Base-by-base conservation (phyloP, 53 echinoderm and acorn worm genomes). In the Paracentrotus lividus region DNA sequence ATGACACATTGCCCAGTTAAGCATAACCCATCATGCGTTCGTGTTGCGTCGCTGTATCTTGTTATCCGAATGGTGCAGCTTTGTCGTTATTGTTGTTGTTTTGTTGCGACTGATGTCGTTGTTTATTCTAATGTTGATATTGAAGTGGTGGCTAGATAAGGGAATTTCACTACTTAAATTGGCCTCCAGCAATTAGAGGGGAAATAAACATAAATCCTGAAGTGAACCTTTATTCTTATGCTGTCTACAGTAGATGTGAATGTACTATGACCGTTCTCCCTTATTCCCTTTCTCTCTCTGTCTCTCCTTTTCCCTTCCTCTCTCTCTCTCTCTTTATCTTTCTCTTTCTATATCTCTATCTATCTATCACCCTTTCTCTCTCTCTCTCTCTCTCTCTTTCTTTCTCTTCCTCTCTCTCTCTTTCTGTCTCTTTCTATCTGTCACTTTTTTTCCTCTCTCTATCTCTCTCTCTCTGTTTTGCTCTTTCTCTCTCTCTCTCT, bases 1-100 rank as follows among this genome's bases (percentile, higher is more conserved):
- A 26, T 81, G 81, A 81, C 47, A 27, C 47, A 81, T 81, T 81
- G 47, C 81, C 47, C 49, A 24, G 26, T 12, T 8, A 81, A 81
- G 47, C 81, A 45, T 47, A 23, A 27, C 81, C 47, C 47, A 81
- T 81, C 81, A 81, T 47, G 81, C n/a, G 6, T 12, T 8, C 81
- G 81, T 81, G 81, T 33, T 47, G 26, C 47, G 24, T 23, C 66
- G 9, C 34, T 7, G n/a, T 49, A 16, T 34, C 5, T 45, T 24
- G 3, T 45, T 45, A 45, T 81, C 81, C 8, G 36, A 16, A 6
- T 5, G 40, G 36, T 1, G 9, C 21, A 1, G 10, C n/a, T n/a
- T 38, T 40, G 72, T 20, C 40, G 36, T 40, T 18, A 1, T 72
- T 40, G 69, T 31, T 27, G 66, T 65, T 26, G 31, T 65, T 26